Conservation (phyloP, 2,797 vertebrate species). For the Columba guinea region DNA sequence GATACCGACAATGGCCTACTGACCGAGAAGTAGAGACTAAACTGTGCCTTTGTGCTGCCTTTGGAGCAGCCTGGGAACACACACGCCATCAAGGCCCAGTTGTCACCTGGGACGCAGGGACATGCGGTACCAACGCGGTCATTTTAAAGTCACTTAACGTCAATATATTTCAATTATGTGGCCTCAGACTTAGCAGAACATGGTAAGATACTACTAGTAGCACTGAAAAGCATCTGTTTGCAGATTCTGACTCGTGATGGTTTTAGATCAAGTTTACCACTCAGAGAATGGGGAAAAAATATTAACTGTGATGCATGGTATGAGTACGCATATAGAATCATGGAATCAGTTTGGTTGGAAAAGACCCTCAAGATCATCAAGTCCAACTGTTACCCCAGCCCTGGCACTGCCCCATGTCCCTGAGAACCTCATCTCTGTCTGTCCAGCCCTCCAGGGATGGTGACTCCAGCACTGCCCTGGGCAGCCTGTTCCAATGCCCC, state of each 20-base stretch:
- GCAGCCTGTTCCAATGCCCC: no score
- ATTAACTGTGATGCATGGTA: neutral
- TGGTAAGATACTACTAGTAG: neutral
- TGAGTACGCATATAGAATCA: neutral
- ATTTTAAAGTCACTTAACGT: neutral
- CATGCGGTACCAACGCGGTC: accelerated
- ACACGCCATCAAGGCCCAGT: accelerated
- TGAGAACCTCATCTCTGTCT: no score
- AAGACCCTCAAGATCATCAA: no score
- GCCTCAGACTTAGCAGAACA: neutral
- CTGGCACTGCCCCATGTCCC: no score
- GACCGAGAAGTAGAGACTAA: neutral
- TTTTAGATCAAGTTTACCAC: neutral
- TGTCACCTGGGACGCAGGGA: neutral
- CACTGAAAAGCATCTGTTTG: neutral
- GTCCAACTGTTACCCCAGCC: no score
- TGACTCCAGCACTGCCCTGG: no score
- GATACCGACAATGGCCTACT: neutral
- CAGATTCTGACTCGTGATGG: neutral
- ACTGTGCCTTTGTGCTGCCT: neutral
- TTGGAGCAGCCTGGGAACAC: neutral
- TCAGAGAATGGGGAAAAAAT: neutral
- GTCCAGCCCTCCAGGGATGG: no score
- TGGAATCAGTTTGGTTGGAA: no score
- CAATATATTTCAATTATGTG: neutral